Conservation (phyloP, 2,113 vertebrate genomes). For the Ciconia boyciana region DNA sequence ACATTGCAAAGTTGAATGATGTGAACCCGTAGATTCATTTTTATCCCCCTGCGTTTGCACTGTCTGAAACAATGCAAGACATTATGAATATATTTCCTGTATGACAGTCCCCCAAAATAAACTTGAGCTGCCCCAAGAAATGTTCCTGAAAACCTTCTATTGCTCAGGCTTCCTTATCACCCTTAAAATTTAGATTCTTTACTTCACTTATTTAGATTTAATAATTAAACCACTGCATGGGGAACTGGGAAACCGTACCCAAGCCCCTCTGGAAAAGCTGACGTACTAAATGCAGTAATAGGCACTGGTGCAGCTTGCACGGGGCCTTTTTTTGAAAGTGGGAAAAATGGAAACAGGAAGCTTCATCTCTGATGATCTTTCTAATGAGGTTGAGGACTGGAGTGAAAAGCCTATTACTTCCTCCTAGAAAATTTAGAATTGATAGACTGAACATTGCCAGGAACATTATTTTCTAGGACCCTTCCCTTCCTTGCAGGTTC, state of each 20-base stretch:
- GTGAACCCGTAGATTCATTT: neutral
- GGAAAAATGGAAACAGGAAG: neutral
- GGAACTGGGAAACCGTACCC: neutral
- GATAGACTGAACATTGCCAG: neutral
- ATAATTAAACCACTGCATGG: neutral
- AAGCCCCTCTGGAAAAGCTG: neutral
- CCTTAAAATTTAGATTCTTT: neutral
- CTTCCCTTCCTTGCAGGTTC: neutral
- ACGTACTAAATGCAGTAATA: neutral
- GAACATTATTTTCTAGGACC: neutral
- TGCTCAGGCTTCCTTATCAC: neutral
- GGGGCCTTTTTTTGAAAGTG: neutral
- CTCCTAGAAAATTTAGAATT: neutral
- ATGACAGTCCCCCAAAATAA: neutral
- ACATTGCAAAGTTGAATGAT: neutral
- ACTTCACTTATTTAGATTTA: neutral
- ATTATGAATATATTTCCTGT: neutral
- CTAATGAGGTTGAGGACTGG: neutral
- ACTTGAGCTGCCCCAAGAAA: neutral
- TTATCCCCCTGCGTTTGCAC: neutral
- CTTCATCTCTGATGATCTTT: neutral
- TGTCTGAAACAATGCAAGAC: neutral
- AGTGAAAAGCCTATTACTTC: neutral
- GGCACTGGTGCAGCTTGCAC: neutral
- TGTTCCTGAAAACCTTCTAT: neutral